phyloP scores from a whole-genome alignment of 30 jellyfish, hydroid and myxozoan genomes.

The Cassiopea andromeda region DNA sequence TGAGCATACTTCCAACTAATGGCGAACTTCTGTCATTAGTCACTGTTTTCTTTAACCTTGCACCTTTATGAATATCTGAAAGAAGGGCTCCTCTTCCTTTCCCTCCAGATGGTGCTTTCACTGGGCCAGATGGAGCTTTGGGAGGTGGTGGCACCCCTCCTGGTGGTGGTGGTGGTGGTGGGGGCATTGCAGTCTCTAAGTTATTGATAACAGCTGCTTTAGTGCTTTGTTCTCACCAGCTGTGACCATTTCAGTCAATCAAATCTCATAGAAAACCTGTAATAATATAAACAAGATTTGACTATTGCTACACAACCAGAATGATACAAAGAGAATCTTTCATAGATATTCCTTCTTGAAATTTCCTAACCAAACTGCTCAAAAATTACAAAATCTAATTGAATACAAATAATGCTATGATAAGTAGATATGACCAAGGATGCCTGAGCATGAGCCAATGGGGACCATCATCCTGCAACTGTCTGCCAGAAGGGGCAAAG shows the following conservation, averaged over 20 bases:
- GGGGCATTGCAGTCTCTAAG: constrained; percentile 49
- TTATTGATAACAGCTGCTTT: background rate
- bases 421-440: no score
- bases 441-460: no score
- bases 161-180: constrained; percentile 97
- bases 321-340: no score
- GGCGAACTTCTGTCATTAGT: constrained; percentile 91
- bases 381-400: no score
- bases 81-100: constrained; percentile 79
- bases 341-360: no score
- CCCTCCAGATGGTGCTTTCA: constrained; percentile 77
- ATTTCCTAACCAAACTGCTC: no score
- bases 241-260: constrained; percentile 4
- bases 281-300: background rate
- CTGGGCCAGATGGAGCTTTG: constrained; percentile 67
- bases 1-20: constrained; percentile 71
- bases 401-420: no score
- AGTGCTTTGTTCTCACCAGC: background rate
- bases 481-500: no score
- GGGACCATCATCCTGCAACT: no score
- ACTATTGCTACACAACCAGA: no score
- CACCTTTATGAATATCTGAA: constrained; percentile 76
- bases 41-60: constrained; percentile 83
- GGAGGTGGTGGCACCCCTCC: constrained; percentile 91
- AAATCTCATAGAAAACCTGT: background rate